A percentile compares a stretch with the other conserved stretches of the same genome.
Evolutionary conservation across 2,797 vertebrate species (phyloP).

Genomic region (Fratercula arctica): DNA sequence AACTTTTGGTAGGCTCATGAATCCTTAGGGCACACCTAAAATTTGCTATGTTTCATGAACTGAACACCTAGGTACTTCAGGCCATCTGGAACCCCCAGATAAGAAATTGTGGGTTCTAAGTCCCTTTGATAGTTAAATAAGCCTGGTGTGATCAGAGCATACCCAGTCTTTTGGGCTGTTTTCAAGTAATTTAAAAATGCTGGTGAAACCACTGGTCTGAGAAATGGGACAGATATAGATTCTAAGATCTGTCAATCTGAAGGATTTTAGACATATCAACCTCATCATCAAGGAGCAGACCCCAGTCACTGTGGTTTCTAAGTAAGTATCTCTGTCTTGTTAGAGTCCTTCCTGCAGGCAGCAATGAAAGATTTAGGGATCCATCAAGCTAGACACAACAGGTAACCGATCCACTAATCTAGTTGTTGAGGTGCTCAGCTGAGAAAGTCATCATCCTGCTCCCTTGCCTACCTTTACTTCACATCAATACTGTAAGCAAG

Average conservation of each 20-base stretch:
- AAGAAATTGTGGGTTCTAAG: background rate
- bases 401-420: background rate
- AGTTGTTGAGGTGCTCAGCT: background rate
- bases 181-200: background rate
- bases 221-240: background rate
- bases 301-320: background rate
- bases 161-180: background rate
- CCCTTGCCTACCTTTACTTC: background rate
- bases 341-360: background rate
- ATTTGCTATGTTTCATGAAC: background rate
- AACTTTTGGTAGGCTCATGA: background rate
- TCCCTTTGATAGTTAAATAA: background rate
- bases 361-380: background rate
- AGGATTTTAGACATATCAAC: background rate
- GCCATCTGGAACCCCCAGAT: background rate
- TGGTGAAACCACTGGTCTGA: background rate
- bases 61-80: background rate
- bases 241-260: background rate
- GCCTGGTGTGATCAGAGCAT: background rate
- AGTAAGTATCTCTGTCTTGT: background rate
- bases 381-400: background rate
- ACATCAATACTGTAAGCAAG: background rate
- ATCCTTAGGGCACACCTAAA: background rate
- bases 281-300: background rate
- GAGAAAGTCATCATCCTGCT: background rate